Evolutionary conservation across 2,113 vertebrate genomes (phyloP).

Genomic region (Cichladusa arquata): DNA sequence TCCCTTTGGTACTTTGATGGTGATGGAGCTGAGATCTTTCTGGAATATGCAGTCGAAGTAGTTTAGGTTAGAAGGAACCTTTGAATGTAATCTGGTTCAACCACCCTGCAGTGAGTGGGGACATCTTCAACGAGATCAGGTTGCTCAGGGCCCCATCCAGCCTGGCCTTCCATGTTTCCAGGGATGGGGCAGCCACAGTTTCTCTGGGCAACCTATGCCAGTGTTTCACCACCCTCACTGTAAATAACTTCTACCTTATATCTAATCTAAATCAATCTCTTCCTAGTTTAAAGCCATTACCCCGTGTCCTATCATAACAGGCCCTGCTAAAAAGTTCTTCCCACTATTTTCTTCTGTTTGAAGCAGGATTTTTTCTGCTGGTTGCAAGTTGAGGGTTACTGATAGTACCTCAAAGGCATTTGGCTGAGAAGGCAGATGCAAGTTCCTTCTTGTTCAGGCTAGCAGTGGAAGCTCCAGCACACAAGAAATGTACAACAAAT

Average conservation of each 20-base stretch:
- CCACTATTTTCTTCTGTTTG: neutral
- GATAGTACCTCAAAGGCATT: slow-evolving; percentile 34
- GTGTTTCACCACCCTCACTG: neutral
- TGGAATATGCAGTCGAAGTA: neutral
- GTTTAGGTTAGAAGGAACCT: neutral
- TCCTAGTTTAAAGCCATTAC: neutral
- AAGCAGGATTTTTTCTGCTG: neutral
- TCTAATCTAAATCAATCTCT: neutral
- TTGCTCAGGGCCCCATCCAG: neutral
- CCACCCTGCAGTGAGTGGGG: neutral
- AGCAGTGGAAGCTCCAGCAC: neutral
- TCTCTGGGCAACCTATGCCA: neutral
- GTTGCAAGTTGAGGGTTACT: neutral
- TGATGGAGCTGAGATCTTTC: neutral
- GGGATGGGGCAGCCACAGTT: neutral
- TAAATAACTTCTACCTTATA: neutral
- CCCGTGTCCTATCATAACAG: neutral
- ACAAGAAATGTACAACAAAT: neutral
- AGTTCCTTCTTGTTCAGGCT: slow-evolving; percentile 48
- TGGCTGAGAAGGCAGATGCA: slow-evolving; percentile 37
- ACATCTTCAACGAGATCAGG: neutral
- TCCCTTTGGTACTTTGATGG: neutral
- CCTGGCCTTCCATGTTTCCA: neutral
- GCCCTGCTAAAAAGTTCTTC: neutral
- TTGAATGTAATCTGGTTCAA: neutral